A percentile compares a stretch with the other conserved stretches of the same genome.
Conservation (phyloP, 2,113 vertebrate genomes). For the Emydocephalus ijimae region DNA sequence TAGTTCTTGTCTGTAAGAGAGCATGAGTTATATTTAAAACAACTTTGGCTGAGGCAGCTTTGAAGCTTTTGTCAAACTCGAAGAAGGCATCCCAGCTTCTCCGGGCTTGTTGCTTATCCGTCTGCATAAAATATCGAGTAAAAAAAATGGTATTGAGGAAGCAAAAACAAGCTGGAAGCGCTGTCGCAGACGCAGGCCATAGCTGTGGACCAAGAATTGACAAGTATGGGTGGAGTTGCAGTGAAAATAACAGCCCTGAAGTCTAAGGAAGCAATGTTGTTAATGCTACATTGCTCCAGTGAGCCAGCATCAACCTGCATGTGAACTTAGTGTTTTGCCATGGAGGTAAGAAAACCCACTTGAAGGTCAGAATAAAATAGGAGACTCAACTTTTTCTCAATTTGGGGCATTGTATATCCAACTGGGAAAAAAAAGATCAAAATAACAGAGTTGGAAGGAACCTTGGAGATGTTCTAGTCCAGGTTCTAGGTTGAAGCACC, state of each 20-base stretch:
- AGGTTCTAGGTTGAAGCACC: no score
- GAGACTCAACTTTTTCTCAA: not conserved
- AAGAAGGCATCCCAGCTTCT: not conserved
- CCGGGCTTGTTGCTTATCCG: not conserved
- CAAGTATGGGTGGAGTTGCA: not conserved
- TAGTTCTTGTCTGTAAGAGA: not conserved
- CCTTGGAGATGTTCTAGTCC: no score
- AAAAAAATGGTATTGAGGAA: not conserved
- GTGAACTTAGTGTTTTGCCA: not conserved
- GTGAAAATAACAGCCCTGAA: not conserved
- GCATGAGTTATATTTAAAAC: not conserved
- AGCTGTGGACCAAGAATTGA: not conserved
- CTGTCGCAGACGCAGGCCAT: not conserved
- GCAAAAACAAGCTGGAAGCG: not conserved
- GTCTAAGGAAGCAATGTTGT: not conserved
- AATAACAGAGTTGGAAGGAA: no score
- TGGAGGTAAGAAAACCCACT: conserved; percentile 52
- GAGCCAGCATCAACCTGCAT: not conserved
- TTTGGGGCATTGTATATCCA: not conserved
- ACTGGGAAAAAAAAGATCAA: not conserved
- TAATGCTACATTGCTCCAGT: not conserved
- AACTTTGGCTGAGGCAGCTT: not conserved
- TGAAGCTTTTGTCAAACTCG: not conserved
- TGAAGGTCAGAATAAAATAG: conserved; percentile 65
- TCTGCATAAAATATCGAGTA: not conserved